phyloP scores from a whole-genome alignment of 2,888 invertebrate species.

The Griposia aprilina region DNA sequence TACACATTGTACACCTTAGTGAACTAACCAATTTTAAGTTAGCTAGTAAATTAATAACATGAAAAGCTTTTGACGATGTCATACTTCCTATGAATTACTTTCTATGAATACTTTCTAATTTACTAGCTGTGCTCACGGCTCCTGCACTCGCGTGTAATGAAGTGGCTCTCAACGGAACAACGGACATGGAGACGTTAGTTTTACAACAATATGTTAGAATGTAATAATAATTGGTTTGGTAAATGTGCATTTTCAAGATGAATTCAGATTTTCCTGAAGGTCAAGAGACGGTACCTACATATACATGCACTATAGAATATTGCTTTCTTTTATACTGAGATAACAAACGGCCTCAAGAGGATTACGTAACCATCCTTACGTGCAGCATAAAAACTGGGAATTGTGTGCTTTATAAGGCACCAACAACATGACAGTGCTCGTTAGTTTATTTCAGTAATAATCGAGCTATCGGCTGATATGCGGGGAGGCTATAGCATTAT shows the following conservation, averaged over 20 bases:
- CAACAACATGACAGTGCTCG: not conserved
- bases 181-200: not conserved
- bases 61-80: not conserved
- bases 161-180: not conserved
- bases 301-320: not conserved
- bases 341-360: conserved; percentile 2
- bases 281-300: too few species aligned
- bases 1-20: too few species aligned
- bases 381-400: not conserved
- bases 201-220: not conserved
- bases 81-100: too few species aligned
- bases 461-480: not conserved
- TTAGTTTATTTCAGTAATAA: not conserved
- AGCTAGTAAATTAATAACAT: too few species aligned
- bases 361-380: conserved; percentile 6
- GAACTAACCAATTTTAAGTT: not conserved
- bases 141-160: too few species aligned
- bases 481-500: not conserved
- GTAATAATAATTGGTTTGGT: not conserved
- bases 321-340: not conserved
- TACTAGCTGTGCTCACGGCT: not conserved
- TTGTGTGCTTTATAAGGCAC: not conserved
- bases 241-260: not conserved
- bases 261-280: not conserved
- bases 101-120: too few species aligned